phyloP scores from a whole-genome alignment of 2,888 invertebrate genomes.

The Cantharis lateralis region DNA sequence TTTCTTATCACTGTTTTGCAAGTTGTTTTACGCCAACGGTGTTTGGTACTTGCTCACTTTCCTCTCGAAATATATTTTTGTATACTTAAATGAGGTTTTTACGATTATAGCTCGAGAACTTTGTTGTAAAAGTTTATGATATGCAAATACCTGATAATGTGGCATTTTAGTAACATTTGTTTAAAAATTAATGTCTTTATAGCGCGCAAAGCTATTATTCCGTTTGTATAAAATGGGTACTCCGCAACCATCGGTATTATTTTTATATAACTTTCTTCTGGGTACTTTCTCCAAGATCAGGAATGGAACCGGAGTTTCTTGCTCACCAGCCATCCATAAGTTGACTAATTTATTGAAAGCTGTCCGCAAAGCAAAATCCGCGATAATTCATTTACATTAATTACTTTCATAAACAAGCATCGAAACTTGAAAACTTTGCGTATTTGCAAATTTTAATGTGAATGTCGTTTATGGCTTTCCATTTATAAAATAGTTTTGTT shows the following conservation, averaged over 20 bases:
- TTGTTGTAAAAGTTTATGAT: slow-evolving; percentile 12
- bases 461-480: slow-evolving; percentile 3
- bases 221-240: neutral
- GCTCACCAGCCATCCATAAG: too few species aligned
- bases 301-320: too few species aligned
- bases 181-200: neutral
- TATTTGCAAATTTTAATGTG: neutral
- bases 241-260: neutral
- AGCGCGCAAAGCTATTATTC: neutral
- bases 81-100: slow-evolving; percentile 16
- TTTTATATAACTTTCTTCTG: too few species aligned
- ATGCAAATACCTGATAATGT: slow-evolving; percentile 7
- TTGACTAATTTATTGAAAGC: neutral
- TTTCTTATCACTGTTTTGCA: neutral
- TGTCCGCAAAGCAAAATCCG: neutral
- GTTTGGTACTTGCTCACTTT: neutral
- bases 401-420: neutral
- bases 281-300: too few species aligned
- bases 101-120: slow-evolving; percentile 12
- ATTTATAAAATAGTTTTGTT: slow-evolving; percentile 2
- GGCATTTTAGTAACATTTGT: neutral
- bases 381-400: neutral
- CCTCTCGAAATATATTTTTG: slow-evolving; percentile 8
- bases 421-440: neutral
- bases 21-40: neutral